phyloP scores from a whole-genome alignment of 2,888 invertebrate species.

The Hypselothyrea guttata region DNA sequence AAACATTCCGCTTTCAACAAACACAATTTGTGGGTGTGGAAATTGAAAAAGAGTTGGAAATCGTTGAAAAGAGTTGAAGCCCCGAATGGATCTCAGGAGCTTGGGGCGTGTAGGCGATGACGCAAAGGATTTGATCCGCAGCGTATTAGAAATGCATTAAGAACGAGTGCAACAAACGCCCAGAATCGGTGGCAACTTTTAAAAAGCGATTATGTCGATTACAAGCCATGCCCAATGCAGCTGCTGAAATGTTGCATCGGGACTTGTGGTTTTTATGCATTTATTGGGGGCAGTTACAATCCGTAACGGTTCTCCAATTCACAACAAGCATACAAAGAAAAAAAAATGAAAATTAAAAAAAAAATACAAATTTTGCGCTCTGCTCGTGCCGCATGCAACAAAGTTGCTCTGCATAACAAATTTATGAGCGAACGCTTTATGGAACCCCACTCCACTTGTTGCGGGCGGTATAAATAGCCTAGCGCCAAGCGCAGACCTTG shows the following conservation, averaged over 20 bases:
- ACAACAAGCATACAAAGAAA: too few relatives aligned
- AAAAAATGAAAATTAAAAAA: too few relatives aligned
- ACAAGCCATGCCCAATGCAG: background rate
- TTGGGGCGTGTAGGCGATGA: constrained; percentile 78
- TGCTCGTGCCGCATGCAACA: constrained; percentile 38
- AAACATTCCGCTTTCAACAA: constrained; percentile 38
- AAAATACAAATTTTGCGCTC: background rate
- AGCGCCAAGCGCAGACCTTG: constrained; percentile 32
- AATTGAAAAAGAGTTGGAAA: constrained; percentile 19
- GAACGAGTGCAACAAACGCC: background rate
- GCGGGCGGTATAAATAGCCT: constrained; percentile 40
- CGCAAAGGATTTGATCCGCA: constrained; percentile 59
- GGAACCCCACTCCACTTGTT: constrained; percentile 36
- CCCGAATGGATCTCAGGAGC: background rate
- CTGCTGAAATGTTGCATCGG: constrained; percentile 53
- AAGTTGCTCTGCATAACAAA: constrained; percentile 55
- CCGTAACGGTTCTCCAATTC: constrained; percentile 47
- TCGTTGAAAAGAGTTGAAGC: constrained; percentile 36
- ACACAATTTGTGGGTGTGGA: constrained; percentile 40
- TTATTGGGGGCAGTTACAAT: constrained; percentile 51
- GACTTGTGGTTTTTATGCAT: constrained; percentile 52
- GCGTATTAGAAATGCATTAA: constrained; percentile 73
- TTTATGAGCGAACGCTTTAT: constrained; percentile 56
- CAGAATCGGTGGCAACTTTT: constrained; percentile 55
- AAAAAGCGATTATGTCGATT: constrained; percentile 62